Conservation (phyloP, 2,113 vertebrate species). For the Hemibagrus wyckioides region DNA sequence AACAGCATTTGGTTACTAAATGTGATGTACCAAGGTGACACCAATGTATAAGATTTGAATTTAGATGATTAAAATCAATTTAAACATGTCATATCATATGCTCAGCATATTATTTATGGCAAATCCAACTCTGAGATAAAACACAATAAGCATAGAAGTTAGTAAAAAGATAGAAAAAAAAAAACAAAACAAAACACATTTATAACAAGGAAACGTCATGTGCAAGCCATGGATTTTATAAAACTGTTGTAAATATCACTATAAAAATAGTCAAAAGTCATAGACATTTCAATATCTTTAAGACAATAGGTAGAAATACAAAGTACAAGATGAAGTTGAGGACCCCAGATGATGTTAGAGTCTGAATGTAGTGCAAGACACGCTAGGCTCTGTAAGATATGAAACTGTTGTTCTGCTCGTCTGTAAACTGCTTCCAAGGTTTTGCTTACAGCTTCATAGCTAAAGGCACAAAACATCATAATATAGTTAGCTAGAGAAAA, state of each 20-base stretch:
- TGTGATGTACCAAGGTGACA: not conserved
- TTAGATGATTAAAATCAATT: not conserved
- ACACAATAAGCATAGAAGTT: conserved; percentile 13
- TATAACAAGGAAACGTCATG: not conserved
- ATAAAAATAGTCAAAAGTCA: conserved; percentile 47
- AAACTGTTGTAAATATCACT: conserved; percentile 18
- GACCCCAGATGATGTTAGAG: conserved; percentile 21
- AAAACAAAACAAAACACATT: not conserved
- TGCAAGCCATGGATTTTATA: conserved; percentile 4
- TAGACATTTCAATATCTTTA: not conserved
- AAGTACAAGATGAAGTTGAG: conserved; percentile 24
- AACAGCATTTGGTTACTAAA: not conserved
- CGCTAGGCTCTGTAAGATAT: conserved; percentile 23
- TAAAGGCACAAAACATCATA: conserved; percentile 38
- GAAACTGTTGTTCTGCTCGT: not conserved
- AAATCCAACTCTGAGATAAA: conserved; percentile 40
- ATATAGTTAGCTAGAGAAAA: not conserved
- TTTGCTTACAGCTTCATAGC: conserved; percentile 6
- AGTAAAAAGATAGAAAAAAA: not conserved
- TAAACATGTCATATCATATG: not conserved
- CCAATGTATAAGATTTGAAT: not conserved
- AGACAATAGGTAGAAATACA: not conserved
- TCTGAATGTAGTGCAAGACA: conserved; percentile 36
- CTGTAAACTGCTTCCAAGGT: not conserved
- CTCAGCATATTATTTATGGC: conserved; percentile 35